Evolutionary conservation across 53 echinoderm and acorn worm species (phyloP).

Genomic region (Crossaster papposus): DNA sequence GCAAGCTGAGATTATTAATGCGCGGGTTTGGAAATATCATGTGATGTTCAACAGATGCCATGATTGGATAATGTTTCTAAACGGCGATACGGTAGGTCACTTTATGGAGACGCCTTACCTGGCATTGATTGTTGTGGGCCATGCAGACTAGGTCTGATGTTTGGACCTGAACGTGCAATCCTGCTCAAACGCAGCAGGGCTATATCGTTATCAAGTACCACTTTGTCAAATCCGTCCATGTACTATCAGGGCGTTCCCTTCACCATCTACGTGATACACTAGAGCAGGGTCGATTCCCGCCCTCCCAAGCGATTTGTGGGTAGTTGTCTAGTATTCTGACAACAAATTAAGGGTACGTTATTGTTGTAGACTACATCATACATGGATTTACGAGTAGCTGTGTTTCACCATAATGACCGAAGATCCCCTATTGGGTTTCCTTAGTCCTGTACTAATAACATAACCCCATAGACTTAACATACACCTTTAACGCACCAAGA

Average conservation of each 20-base stretch:
- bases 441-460: too few relatives aligned
- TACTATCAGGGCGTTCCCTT: constrained; percentile 11
- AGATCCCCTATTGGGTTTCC: too few relatives aligned
- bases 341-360: neutral
- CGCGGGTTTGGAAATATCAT: too few relatives aligned
- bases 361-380: neutral
- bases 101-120: constrained; percentile 10
- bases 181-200: constrained; percentile 33
- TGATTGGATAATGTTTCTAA: too few relatives aligned
- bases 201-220: constrained; percentile 18
- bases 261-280: constrained; percentile 10
- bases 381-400: too few relatives aligned
- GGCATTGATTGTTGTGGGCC: constrained; percentile 33
- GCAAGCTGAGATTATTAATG: too few relatives aligned
- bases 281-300: neutral
- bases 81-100: too few relatives aligned
- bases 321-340: neutral
- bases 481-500: too few relatives aligned
- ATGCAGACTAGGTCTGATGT: constrained; percentile 44
- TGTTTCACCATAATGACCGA: too few relatives aligned
- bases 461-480: too few relatives aligned
- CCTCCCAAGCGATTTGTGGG: neutral
- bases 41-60: too few relatives aligned
- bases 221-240: neutral
- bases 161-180: neutral